Evolutionary conservation across 1,140 invertebrate species (phyloP).

Genomic region (Drosophila suzukii): DNA sequence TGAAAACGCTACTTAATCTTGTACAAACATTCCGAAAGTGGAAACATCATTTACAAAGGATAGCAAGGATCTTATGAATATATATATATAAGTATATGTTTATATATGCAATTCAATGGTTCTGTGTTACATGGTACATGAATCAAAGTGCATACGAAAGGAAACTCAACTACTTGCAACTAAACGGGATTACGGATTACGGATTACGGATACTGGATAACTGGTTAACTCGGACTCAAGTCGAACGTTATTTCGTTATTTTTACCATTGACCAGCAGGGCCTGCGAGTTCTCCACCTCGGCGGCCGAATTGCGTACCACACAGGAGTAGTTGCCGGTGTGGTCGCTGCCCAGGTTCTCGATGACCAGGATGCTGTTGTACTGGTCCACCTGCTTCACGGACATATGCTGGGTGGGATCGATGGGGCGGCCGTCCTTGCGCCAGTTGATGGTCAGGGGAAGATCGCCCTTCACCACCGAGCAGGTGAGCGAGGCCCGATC

Average conservation of each 20-base stretch:
- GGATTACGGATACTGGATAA: conserved; percentile 4
- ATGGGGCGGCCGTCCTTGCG: conserved; percentile 90
- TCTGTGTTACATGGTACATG: conserved; percentile 50
- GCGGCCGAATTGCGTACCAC: conserved; percentile 90
- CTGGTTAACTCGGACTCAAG: conserved; percentile 3
- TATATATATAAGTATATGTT: conserved; percentile 27
- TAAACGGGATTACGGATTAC: conserved; percentile 49
- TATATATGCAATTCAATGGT: conserved; percentile 41
- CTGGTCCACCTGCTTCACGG: conserved; percentile 90
- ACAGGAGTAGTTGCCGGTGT: conserved; percentile 92
- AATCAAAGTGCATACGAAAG: conserved; percentile 72
- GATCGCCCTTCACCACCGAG: conserved; percentile 91
- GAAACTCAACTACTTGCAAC: conserved; percentile 74
- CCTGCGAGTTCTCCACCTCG: conserved; percentile 90
- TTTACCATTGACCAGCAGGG: conserved; percentile 93
- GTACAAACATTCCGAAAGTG: conserved; percentile 79
- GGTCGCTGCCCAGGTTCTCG: conserved; percentile 90
- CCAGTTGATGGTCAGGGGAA: conserved; percentile 91
- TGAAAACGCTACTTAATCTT: conserved; percentile 67
- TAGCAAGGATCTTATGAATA: conserved; percentile 43
- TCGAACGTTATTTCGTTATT: conserved; percentile 32
- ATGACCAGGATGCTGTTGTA: conserved; percentile 92
- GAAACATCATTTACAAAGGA: conserved; percentile 57
- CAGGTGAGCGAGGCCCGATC: conserved; percentile 91
- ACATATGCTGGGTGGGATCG: conserved; percentile 87